Evolutionary conservation across 2,113 vertebrate genomes (phyloP).

Genomic region (Austrofundulus limnaeus): DNA sequence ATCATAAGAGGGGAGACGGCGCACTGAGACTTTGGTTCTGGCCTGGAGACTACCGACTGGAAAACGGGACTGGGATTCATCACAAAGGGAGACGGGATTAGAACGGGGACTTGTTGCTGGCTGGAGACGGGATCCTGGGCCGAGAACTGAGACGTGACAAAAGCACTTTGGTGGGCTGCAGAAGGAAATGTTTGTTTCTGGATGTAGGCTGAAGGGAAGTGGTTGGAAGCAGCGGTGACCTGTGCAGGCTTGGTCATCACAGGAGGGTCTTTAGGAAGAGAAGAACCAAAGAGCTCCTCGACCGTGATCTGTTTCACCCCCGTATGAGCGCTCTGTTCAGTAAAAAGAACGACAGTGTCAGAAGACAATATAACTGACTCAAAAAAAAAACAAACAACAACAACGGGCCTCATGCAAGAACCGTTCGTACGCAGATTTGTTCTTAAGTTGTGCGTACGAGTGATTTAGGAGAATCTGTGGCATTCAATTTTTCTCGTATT

Average conservation of each 20-base stretch:
- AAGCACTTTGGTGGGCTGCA: constrained; percentile 80
- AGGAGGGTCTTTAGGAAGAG: constrained; percentile 88
- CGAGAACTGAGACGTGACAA: constrained; percentile 74
- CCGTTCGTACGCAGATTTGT: no score
- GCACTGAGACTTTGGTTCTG: constrained; percentile 77
- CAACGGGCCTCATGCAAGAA: no score
- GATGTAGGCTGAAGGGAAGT: constrained; percentile 72
- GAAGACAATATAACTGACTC: no score
- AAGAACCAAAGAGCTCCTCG: constrained; percentile 95
- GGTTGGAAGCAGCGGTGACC: constrained; percentile 58
- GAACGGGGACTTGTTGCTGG: constrained; percentile 77
- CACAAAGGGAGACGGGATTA: constrained; percentile 78
- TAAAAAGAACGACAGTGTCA: neutral
- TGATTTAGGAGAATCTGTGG: no score
- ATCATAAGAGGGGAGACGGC: constrained; percentile 82
- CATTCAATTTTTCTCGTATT: no score
- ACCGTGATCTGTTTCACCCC: constrained; percentile 95
- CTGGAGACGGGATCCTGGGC: constrained; percentile 68
- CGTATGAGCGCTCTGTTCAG: constrained; percentile 79
- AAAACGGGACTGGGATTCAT: constrained; percentile 81
- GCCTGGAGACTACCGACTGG: constrained; percentile 73
- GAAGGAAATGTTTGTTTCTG: constrained; percentile 78
- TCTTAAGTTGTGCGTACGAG: no score
- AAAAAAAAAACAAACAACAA: no score
- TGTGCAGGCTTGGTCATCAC: constrained; percentile 65